A percentile compares a stretch with the other conserved stretches of the same genome.
Conservation (phyloP, 2,113 vertebrate species). For the Calcarius ornatus region DNA sequence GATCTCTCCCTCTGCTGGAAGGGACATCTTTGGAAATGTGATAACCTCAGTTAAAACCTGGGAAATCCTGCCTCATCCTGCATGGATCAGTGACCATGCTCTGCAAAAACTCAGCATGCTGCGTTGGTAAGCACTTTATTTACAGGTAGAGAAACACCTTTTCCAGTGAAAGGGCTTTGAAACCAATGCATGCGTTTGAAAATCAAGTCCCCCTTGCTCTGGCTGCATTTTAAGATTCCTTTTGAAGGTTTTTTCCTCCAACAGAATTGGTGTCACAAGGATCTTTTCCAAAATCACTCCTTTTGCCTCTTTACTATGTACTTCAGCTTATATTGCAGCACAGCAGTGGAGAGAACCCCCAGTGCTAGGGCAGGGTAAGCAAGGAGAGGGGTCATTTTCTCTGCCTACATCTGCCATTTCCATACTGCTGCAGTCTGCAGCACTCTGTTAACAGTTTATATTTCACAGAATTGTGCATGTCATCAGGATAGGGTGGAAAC, state of each 20-base stretch:
- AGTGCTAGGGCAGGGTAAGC: not conserved
- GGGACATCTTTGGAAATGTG: not conserved
- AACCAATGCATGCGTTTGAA: not conserved
- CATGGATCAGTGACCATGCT: rapidly evolving
- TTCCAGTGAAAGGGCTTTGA: not conserved
- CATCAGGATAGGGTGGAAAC: not conserved
- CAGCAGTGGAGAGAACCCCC: not conserved
- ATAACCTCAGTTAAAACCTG: not conserved
- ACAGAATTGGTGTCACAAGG: not conserved
- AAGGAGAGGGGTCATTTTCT: not conserved
- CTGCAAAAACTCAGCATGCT: not conserved
- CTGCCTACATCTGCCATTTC: not conserved
- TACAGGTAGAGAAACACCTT: not conserved
- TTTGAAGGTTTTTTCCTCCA: not conserved
- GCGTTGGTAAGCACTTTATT: not conserved
- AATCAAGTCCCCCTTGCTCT: not conserved
- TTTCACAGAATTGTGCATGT: rapidly evolving
- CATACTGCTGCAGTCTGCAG: not conserved
- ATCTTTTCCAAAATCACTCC: not conserved
- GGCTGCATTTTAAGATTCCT: not conserved
- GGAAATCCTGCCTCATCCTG: not conserved
- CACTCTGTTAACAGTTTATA: not conserved
- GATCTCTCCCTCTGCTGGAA: not conserved
- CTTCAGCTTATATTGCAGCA: not conserved
- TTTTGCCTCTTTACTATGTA: not conserved